Percentiles rank a stretch among this genome's conserved stretches.
Evolutionary conservation across 2,797 vertebrate species (phyloP).

Genomic region (Acomys russatus): DNA sequence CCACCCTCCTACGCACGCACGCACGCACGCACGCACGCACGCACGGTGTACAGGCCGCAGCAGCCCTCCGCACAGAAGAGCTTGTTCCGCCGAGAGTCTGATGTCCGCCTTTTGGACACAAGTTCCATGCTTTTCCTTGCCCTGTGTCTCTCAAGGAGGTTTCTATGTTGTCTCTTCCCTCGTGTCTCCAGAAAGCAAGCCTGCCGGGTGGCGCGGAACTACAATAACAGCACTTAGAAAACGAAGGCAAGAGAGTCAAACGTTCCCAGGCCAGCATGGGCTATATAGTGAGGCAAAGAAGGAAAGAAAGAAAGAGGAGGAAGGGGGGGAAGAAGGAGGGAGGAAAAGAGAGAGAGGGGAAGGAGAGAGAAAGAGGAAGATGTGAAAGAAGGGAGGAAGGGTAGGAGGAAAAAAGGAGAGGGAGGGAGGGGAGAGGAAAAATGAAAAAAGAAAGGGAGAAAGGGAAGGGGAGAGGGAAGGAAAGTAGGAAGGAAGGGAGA

Average conservation of each 20-base stretch:
- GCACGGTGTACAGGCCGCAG: neutral
- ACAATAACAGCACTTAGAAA: neutral
- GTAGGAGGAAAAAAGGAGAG: no score
- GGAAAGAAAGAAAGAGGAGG: no score
- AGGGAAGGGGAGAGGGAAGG: neutral
- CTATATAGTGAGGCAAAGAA: neutral
- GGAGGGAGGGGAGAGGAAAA: fast-evolving
- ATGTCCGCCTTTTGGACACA: neutral
- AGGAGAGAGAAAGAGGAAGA: no score
- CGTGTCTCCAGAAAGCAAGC: neutral
- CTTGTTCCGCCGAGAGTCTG: neutral
- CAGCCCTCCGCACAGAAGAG: neutral
- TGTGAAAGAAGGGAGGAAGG: no score
- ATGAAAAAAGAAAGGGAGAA: neutral
- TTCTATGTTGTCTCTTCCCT: neutral
- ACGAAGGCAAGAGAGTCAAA: neutral
- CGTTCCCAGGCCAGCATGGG: neutral
- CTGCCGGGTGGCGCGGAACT: neutral
- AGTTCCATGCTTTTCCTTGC: neutral
- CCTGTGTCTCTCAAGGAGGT: neutral
- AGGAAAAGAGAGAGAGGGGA: no score
- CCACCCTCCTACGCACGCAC: neutral
- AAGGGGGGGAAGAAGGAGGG: fast-evolving
- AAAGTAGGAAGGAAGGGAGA: no score
- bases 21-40: no score